A percentile compares a stretch with the other conserved stretches of the same genome.
Conservation (phyloP, 1,140 invertebrate genomes). For the Drosophila bipectinata region DNA sequence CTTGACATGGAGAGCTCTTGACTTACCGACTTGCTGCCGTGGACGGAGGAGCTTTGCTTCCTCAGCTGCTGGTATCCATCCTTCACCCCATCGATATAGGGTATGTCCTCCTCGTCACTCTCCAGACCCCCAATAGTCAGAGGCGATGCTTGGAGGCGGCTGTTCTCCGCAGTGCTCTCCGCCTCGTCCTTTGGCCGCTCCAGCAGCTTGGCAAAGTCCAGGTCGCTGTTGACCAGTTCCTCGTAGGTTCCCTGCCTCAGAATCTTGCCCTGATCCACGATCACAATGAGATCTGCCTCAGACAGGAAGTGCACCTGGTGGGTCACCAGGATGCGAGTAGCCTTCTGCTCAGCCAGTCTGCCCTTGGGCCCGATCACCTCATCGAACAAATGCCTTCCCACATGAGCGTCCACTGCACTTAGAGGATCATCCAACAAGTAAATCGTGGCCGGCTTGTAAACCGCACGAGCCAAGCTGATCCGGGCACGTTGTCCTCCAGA, state of each 20-base stretch:
- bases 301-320: constrained; percentile 93
- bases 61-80: constrained; percentile 71
- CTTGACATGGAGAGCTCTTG: neutral
- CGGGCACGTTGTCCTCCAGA: constrained; percentile 95
- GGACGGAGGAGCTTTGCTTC: constrained; percentile 59
- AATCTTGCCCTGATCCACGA: constrained; percentile 89
- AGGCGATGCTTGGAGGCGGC: constrained; percentile 40
- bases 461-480: constrained; percentile 91
- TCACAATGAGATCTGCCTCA: constrained; percentile 90
- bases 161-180: constrained; percentile 20
- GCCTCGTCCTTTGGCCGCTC: constrained; percentile 78
- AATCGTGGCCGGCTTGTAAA: constrained; percentile 89
- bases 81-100: constrained; percentile 76
- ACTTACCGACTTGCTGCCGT: constrained; percentile 73
- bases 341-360: constrained; percentile 85
- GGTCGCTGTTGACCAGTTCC: constrained; percentile 85
- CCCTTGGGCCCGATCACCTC: constrained; percentile 86
- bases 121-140: constrained; percentile 75
- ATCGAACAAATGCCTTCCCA: constrained; percentile 88
- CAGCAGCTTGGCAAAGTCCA: constrained; percentile 86
- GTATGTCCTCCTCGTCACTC: constrained; percentile 83
- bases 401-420: constrained; percentile 89
- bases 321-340: constrained; percentile 91
- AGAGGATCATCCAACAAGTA: constrained; percentile 93
- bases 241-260: constrained; percentile 86